Evolutionary conservation across 1,140 invertebrate genomes (phyloP).

Genomic region (Aleiodes sp.): DNA sequence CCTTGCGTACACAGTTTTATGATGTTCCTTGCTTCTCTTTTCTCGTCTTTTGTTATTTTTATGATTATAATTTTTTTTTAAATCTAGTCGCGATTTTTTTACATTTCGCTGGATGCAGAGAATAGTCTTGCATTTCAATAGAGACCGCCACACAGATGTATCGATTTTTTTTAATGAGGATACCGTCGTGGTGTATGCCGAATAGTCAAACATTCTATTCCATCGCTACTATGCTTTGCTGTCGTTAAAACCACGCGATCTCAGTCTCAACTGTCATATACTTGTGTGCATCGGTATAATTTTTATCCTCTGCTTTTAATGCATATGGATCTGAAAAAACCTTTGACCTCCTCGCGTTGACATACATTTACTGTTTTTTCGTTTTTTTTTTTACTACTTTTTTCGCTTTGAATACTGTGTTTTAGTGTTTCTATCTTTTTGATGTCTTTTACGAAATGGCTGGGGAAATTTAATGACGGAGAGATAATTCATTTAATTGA

Average conservation of each 20-base stretch:
- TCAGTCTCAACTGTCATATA: neutral
- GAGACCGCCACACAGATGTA: neutral
- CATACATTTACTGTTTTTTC: neutral
- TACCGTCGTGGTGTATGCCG: neutral
- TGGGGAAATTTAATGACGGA: too few relatives aligned
- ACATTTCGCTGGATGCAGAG: neutral
- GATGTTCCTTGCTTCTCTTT: neutral
- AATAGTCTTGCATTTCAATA: neutral
- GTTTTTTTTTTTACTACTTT: neutral
- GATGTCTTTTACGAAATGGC: neutral
- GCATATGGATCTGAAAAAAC: neutral
- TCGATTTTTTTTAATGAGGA: constrained; percentile 18
- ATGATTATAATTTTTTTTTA: neutral
- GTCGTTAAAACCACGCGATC: neutral
- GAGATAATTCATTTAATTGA: too few relatives aligned
- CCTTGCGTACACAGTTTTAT: neutral
- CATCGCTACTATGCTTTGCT: too few relatives aligned
- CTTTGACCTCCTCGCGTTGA: constrained; percentile 7
- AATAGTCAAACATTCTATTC: constrained; percentile 4
- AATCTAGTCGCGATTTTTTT: neutral
- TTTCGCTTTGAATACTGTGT: neutral
- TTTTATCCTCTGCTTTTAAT: constrained; percentile 2
- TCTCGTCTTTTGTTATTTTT: too few relatives aligned
- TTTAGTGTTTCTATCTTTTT: too few relatives aligned
- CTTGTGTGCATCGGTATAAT: neutral